Evolutionary conservation across 1,140 invertebrate species (phyloP).

Genomic region (Kradibia gibbosae): DNA sequence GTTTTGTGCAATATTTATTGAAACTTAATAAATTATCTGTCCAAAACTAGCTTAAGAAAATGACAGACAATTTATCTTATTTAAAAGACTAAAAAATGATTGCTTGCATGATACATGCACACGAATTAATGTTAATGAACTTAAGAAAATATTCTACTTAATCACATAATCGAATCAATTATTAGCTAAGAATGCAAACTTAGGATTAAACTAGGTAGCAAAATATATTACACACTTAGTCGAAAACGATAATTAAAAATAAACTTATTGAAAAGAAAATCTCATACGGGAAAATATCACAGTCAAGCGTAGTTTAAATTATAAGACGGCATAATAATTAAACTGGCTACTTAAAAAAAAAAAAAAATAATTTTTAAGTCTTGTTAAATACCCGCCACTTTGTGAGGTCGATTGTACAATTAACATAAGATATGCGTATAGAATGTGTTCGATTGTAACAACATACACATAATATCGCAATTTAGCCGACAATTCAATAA

Average conservation of each 20-base stretch:
- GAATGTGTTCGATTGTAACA: neutral
- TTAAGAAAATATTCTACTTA: neutral
- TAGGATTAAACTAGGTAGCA: too few species aligned
- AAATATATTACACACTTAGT: conserved; percentile 9
- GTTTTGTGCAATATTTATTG: too few species aligned
- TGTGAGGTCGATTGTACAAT: conserved; percentile 16
- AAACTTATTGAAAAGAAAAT: conserved; percentile 32
- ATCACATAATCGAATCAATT: conserved; percentile 10
- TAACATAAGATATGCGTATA: conserved; percentile 20
- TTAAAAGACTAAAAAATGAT: neutral
- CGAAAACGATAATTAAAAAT: conserved; percentile 18
- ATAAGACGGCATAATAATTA: conserved; percentile 41
- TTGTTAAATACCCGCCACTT: neutral
- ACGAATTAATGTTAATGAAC: conserved; percentile 10
- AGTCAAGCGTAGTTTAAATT: conserved; percentile 51
- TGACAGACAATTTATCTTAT: neutral
- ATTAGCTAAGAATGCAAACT: conserved; percentile 13
- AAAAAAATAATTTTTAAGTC: conserved; percentile 27
- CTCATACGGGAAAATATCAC: conserved; percentile 53
- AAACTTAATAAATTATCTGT: too few species aligned
- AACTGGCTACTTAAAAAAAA: conserved; percentile 23
- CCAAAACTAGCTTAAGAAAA: neutral
- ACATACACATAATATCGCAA: conserved; percentile 18
- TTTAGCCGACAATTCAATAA: conserved; percentile 6
- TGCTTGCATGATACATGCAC: neutral